Percentiles rank a stretch among this genome's conserved stretches.
Evolutionary conservation across 1,140 invertebrate species (phyloP).

Genomic region (Aphelenchoides fujianensis): DNA sequence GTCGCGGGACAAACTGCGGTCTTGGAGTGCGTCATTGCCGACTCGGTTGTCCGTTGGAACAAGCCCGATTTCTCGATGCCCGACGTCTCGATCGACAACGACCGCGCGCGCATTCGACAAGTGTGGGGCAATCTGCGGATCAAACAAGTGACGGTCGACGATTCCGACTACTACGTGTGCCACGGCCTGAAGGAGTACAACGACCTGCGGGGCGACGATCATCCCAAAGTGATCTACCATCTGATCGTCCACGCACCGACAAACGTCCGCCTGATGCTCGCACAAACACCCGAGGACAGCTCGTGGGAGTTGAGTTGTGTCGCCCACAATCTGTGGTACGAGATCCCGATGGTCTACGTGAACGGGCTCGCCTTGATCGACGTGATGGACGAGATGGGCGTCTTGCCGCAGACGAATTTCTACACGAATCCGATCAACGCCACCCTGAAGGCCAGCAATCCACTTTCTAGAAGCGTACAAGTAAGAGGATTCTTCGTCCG

Average conservation of each 20-base stretch:
- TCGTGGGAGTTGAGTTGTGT: conserved; percentile 43
- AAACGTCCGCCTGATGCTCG: conserved; percentile 40
- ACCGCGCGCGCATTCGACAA: conserved; percentile 42
- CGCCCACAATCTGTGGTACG: conserved; percentile 46
- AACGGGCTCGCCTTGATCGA: conserved; percentile 51
- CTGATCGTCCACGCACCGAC: conserved; percentile 50
- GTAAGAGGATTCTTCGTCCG: conserved; percentile 5
- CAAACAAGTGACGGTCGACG: conserved; percentile 31
- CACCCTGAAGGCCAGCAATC: conserved; percentile 34
- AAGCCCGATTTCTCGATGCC: too few species aligned
- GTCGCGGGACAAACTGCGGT: conserved; percentile 44
- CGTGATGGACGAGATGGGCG: conserved; percentile 49
- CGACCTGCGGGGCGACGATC: conserved; percentile 21
- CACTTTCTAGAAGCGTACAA: conserved; percentile 50
- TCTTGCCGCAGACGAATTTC: conserved; percentile 50
- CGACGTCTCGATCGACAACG: conserved; percentile 48
- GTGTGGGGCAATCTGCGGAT: conserved; percentile 50
- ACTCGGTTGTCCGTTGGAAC: conserved; percentile 40
- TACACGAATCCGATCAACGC: conserved; percentile 54
- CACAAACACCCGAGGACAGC: conserved; percentile 31
- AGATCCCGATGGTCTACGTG: conserved; percentile 54
- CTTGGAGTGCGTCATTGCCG: conserved; percentile 49
- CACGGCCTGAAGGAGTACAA: conserved; percentile 31
- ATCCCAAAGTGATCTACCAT: conserved; percentile 36
- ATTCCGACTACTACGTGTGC: conserved; percentile 48